Percentiles rank a stretch among this genome's conserved stretches.
These are phyloP conservation scores for Oryzaephilus surinamensis DNA, from an alignment of 1,140 invertebrate genomes.

Conservation along the genomic window DNA sequence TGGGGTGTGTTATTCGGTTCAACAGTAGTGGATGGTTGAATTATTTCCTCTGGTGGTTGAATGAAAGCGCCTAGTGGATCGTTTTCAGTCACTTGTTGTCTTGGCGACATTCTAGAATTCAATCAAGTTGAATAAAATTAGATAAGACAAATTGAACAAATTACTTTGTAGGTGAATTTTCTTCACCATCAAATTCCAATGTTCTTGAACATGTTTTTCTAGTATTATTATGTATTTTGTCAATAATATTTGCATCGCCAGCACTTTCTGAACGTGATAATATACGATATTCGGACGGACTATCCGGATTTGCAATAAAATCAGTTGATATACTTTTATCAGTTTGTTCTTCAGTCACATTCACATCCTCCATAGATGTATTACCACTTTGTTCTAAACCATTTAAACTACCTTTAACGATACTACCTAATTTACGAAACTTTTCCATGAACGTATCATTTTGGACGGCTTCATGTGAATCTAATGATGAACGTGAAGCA, in stretches of 20 bases:
- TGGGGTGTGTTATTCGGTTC: slow-evolving; percentile 9
- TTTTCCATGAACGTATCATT: slow-evolving; percentile 48
- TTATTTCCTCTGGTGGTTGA: slow-evolving; percentile 32
- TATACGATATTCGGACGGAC: slow-evolving; percentile 43
- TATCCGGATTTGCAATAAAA: too few species aligned
- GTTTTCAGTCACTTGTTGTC: slow-evolving; percentile 78
- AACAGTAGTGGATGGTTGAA: slow-evolving; percentile 19
- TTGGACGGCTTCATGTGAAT: slow-evolving; percentile 38
- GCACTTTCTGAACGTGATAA: slow-evolving; percentile 57
- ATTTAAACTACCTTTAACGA: slow-evolving; percentile 40
- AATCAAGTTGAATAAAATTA: not conserved
- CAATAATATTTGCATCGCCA: slow-evolving; percentile 62
- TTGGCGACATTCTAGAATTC: slow-evolving; percentile 45
- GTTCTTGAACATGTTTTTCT: slow-evolving; percentile 28
- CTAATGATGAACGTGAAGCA: slow-evolving; percentile 40
- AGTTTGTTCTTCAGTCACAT: slow-evolving; percentile 14
- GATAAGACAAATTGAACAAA: slow-evolving; percentile 14
- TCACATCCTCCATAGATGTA: slow-evolving; percentile 2
- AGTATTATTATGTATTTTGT: slow-evolving; percentile 51
- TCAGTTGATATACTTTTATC: slow-evolving; percentile 28
- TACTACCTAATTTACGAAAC: slow-evolving; percentile 47
- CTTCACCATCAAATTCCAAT: slow-evolving; percentile 35
- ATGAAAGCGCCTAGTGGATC: slow-evolving; percentile 79
- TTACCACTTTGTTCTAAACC: slow-evolving; percentile 16
- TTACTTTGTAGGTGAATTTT: slow-evolving; percentile 23